Conservation (phyloP, 2,888 invertebrate genomes). For the Brenthis hecate region DNA sequence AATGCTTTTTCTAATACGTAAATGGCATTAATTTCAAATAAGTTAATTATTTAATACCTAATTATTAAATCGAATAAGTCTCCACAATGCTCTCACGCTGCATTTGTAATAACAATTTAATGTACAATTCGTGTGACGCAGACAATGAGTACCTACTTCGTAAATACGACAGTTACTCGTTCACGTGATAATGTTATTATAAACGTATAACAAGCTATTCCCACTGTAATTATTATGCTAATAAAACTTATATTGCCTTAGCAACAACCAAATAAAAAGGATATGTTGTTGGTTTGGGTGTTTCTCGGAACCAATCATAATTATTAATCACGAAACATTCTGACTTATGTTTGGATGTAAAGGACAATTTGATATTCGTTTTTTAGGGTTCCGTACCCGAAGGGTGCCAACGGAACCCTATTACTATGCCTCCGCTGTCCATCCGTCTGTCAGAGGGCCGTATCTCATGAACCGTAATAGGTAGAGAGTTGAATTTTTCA, state of each 20-base stretch:
- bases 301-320: too few species aligned
- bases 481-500: too few species aligned
- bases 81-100: neutral
- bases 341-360: too few species aligned
- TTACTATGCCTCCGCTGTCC: too few species aligned
- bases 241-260: constrained; percentile 1
- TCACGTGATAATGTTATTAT: constrained; percentile 49
- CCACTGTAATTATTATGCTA: neutral
- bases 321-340: too few species aligned
- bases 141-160: constrained; percentile 2
- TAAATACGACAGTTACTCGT: constrained; percentile 33
- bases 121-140: neutral
- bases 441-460: too few species aligned
- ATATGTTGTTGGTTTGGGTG: neutral
- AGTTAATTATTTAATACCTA: neutral
- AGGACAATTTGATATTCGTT: too few species aligned
- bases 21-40: too few species aligned
- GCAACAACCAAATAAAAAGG: constrained; percentile 2
- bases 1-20: too few species aligned
- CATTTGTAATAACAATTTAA: neutral
- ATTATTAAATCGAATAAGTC: neutral
- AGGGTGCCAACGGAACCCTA: too few species aligned
- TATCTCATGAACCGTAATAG: too few species aligned
- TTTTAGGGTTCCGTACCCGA: too few species aligned
- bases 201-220: constrained; percentile 7